Evolutionary conservation across 2,113 vertebrate species (phyloP).

Genomic region (Odocoileus virginianus): DNA sequence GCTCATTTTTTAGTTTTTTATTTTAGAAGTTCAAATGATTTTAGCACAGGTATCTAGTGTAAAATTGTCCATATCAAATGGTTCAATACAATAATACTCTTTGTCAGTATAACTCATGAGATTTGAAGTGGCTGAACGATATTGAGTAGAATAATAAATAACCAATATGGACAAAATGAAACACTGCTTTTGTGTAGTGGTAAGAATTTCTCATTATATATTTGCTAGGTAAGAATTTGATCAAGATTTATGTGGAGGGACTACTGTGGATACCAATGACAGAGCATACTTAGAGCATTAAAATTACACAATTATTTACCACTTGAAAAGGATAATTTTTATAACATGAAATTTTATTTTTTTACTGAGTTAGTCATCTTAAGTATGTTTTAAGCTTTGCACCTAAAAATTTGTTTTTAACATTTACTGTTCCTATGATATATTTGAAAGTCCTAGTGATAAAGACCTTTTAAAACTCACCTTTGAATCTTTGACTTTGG

Average conservation of each 20-base stretch:
- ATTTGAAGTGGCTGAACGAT: not conserved
- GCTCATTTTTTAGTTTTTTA: not conserved
- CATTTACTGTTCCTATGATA: slow-evolving; percentile 14
- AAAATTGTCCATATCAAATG: not conserved
- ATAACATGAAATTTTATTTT: not conserved
- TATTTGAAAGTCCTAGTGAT: slow-evolving; percentile 1
- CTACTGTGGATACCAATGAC: not conserved
- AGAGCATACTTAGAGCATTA: not conserved
- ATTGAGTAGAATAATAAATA: not conserved
- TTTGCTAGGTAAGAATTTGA: not conserved
- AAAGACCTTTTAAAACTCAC: slow-evolving; percentile 24
- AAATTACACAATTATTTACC: slow-evolving; percentile 30
- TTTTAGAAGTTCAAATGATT: slow-evolving; percentile 35
- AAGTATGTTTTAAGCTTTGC: slow-evolving; percentile 5
- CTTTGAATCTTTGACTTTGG: not conserved
- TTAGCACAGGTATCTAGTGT: slow-evolving; percentile 7
- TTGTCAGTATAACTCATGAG: slow-evolving; percentile 11
- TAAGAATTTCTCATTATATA: not conserved
- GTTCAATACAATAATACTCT: not conserved
- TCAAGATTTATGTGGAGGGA: not conserved
- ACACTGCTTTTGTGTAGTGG: not conserved
- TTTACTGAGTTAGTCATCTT: not conserved
- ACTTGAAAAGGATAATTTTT: slow-evolving; percentile 3
- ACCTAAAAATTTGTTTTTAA: not conserved
- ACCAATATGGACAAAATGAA: not conserved